Evolutionary conservation across 1,140 invertebrate species (phyloP).

Genomic region (Drosophila kurseongensis): DNA sequence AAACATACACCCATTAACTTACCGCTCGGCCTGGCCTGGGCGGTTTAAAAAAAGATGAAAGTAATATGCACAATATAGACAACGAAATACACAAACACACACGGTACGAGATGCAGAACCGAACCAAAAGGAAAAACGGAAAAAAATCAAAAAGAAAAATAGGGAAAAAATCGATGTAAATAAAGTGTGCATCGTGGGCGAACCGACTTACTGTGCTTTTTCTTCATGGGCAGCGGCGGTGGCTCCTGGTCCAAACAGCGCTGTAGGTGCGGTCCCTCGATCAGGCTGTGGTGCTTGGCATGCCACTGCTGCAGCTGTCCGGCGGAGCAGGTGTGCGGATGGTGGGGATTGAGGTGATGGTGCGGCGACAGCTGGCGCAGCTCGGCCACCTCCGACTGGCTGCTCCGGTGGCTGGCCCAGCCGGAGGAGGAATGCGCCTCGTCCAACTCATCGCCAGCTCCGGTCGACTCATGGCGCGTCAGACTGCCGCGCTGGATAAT

Average conservation of each 20-base stretch:
- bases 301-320: conserved; percentile 67
- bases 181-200: conserved; percentile 44
- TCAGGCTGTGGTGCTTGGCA: conserved; percentile 77
- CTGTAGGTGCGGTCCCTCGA: conserved; percentile 69
- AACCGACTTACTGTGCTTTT: conserved; percentile 94
- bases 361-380: conserved; percentile 58
- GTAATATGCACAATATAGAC: conserved; percentile 16
- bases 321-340: conserved; percentile 38
- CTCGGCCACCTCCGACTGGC: conserved; percentile 61
- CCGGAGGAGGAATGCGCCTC: conserved; percentile 57
- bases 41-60: conserved; percentile 26
- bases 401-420: conserved; percentile 36
- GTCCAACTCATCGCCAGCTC: conserved; percentile 85
- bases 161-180: conserved; percentile 52
- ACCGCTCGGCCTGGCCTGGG: conserved; percentile 59
- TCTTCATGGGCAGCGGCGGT: conserved; percentile 95
- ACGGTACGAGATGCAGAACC: conserved; percentile 31
- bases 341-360: conserved; percentile 26
- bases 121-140: conserved; percentile 37
- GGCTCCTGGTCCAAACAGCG: conserved; percentile 87
- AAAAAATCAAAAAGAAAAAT: conserved; percentile 45
- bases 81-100: conserved; percentile 28
- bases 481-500: conserved; percentile 12
- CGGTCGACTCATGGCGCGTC: conserved; percentile 90
- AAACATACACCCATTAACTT: conserved; percentile 38